Percentiles rank a stretch among this genome's conserved stretches.
Evolutionary conservation across 2,797 vertebrate species (phyloP).

Genomic region (Melanitta fusca): DNA sequence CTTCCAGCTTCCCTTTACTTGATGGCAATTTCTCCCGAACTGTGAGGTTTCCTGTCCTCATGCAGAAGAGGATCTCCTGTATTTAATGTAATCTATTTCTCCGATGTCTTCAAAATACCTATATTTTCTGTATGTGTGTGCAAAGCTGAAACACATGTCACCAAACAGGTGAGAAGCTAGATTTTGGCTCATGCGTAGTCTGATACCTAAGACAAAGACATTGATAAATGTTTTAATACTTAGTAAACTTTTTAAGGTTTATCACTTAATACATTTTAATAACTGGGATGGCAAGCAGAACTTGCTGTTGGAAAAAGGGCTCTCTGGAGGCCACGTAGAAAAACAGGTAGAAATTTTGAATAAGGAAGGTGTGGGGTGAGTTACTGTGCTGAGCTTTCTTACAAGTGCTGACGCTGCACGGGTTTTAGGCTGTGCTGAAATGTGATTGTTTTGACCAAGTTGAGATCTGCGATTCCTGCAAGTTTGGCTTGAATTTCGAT

Average conservation of each 20-base stretch:
- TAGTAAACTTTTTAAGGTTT: background rate
- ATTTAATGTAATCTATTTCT: background rate
- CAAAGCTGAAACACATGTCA: background rate
- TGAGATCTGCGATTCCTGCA: background rate
- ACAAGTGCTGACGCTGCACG: background rate
- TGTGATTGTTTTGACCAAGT: background rate
- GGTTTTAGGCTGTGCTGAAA: background rate
- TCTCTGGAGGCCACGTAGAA: background rate
- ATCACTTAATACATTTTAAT: background rate
- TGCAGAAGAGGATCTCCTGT: background rate
- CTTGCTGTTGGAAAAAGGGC: background rate
- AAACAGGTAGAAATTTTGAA: background rate
- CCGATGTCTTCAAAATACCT: background rate
- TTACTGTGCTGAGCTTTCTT: background rate
- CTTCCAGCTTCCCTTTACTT: background rate
- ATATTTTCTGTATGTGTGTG: background rate
- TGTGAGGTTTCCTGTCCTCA: background rate
- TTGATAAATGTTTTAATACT: slow-evolving; percentile 10
- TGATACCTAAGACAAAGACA: background rate
- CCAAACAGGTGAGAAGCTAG: background rate
- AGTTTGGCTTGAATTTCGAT: background rate
- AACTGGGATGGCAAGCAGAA: background rate
- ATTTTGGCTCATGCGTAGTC: background rate
- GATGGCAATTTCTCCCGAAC: background rate
- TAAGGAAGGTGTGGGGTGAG: slow-evolving; percentile 15